Evolutionary conservation across 2,113 vertebrate species (phyloP).

Genomic region (Pardalotus punctatus): DNA sequence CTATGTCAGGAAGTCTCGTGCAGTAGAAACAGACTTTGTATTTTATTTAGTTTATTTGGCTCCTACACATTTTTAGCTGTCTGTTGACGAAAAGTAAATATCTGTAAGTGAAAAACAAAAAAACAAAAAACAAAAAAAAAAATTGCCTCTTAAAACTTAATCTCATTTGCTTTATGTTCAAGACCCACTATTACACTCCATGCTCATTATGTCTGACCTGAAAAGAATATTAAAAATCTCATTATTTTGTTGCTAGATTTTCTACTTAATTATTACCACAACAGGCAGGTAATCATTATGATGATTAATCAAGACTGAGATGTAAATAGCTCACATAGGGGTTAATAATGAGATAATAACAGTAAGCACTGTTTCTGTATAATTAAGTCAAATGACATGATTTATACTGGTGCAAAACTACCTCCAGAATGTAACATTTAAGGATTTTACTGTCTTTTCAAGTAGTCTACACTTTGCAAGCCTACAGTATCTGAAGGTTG

Average conservation of each 20-base stretch:
- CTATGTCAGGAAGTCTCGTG: neutral
- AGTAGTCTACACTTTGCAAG: neutral
- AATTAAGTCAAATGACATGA: slow-evolving; percentile 37
- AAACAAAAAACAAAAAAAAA: neutral
- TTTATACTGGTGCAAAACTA: neutral
- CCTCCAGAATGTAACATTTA: neutral
- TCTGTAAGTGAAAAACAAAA: neutral
- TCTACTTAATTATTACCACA: slow-evolving; percentile 40
- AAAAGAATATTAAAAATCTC: slow-evolving; percentile 34
- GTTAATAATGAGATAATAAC: slow-evolving; percentile 48
- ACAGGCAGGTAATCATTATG: slow-evolving; percentile 49
- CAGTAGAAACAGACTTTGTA: neutral
- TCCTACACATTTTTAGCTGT: neutral
- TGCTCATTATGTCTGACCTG: neutral
- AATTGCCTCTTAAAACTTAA: neutral
- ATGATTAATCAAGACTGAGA: slow-evolving; percentile 13
- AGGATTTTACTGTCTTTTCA: neutral
- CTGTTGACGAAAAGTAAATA: neutral
- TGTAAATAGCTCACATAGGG: slow-evolving; percentile 38
- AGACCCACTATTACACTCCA: neutral
- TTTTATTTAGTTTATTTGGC: neutral
- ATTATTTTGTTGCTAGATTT: slow-evolving; percentile 32
- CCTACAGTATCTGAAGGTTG: neutral
- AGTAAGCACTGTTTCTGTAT: neutral
- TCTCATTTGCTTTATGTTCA: neutral